These are phyloP conservation scores for Resseliella maxima DNA, from an alignment of 2,888 invertebrate species.

Conservation along the genomic window DNA sequence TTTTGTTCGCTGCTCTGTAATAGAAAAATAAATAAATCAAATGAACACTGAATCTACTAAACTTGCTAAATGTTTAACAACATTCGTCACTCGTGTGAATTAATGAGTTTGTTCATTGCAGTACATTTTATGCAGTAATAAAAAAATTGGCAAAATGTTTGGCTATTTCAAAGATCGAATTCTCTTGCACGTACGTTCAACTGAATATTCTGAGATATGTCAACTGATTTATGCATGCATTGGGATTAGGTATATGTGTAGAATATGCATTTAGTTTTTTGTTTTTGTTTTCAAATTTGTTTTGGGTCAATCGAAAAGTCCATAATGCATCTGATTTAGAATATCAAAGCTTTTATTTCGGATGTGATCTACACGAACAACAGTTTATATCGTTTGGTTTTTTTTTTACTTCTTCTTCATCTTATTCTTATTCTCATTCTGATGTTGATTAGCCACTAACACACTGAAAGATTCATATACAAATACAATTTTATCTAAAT, in stretches of 20 bases:
- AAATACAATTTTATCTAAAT: neutral
- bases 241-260: neutral
- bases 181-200: neutral
- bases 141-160: neutral
- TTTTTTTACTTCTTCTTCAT: too few relatives aligned
- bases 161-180: neutral
- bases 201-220: neutral
- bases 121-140: neutral
- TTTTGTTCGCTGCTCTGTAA: neutral
- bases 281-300: too few relatives aligned
- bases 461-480: neutral
- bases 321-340: neutral
- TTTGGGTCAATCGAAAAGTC: neutral
- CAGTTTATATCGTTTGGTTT: too few relatives aligned
- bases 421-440: too few relatives aligned
- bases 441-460: neutral
- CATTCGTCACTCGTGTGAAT: slow-evolving; percentile 27
- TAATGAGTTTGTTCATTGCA: neutral
- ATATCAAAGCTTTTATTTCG: neutral
- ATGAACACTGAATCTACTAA: neutral
- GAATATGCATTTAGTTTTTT: neutral
- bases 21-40: slow-evolving; percentile 21
- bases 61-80: neutral
- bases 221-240: neutral
- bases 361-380: too few relatives aligned